A percentile compares a stretch with the other conserved stretches of the same genome.
Evolutionary conservation across 1,140 invertebrate genomes (phyloP).

Genomic region (Mylabris phalerata): DNA sequence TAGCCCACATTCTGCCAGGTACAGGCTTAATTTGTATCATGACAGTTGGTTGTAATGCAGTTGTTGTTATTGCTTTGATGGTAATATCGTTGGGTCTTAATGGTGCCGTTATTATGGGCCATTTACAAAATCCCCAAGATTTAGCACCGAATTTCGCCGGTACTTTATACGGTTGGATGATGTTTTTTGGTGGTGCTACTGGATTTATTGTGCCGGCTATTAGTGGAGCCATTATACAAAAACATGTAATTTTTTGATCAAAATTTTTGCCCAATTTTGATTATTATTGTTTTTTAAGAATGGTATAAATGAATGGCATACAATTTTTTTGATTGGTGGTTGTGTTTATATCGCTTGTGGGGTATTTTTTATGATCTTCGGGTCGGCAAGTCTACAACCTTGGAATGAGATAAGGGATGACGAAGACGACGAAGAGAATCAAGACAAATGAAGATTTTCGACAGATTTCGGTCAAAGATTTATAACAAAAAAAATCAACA

Average conservation of each 20-base stretch:
- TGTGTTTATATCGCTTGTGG: slow-evolving; percentile 45
- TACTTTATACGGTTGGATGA: slow-evolving; percentile 63
- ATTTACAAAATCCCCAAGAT: slow-evolving; percentile 75
- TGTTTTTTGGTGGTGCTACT: slow-evolving; percentile 55
- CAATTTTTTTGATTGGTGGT: slow-evolving; percentile 52
- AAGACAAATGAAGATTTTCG: no score
- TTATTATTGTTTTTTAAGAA: slow-evolving; percentile 21
- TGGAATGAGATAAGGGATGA: slow-evolving; percentile 40
- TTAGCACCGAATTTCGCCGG: slow-evolving; percentile 72
- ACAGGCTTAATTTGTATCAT: neutral
- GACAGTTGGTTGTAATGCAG: neutral
- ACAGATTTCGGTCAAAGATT: no score
- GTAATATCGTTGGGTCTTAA: slow-evolving; percentile 51
- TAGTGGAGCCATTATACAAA: neutral
- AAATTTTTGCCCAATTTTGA: neutral
- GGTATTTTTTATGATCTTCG: slow-evolving; percentile 47
- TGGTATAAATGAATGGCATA: slow-evolving; percentile 50
- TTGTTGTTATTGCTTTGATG: neutral
- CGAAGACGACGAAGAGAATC: neutral
- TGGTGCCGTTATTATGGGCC: slow-evolving; percentile 73
- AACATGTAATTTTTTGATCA: neutral
- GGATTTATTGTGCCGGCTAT: slow-evolving; percentile 58
- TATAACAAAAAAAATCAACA: no score
- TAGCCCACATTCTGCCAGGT: slow-evolving; percentile 4
- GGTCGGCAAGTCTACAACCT: slow-evolving; percentile 40